Conservation (phyloP, 1,140 invertebrate genomes). For the Lordiphosa stackelbergi region DNA sequence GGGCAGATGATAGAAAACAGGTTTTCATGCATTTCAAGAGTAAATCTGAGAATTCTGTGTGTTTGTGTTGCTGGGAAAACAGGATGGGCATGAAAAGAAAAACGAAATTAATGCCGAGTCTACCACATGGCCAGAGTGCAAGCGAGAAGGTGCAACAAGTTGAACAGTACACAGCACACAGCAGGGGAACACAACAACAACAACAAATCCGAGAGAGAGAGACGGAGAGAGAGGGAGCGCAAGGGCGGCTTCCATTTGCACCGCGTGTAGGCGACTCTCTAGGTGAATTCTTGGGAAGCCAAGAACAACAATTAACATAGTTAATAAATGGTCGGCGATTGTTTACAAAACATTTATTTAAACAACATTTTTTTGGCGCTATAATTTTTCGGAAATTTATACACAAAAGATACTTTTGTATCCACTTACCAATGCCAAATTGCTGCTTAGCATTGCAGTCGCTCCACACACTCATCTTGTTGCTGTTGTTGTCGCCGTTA, state of each 20-base stretch:
- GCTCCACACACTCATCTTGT: conserved; percentile 66
- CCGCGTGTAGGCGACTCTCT: conserved; percentile 10
- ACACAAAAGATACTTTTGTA: conserved; percentile 8
- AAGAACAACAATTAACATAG: conserved; percentile 17
- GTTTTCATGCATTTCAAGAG: conserved; percentile 48
- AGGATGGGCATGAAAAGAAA: conserved; percentile 57
- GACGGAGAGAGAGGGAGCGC: conserved; percentile 13
- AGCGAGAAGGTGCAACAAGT: conserved; percentile 57
- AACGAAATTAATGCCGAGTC: conserved; percentile 40
- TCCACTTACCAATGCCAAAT: conserved; percentile 74
- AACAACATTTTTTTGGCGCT: conserved; percentile 30
- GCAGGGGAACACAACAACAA: conserved; percentile 40
- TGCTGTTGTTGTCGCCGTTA: conserved; percentile 30
- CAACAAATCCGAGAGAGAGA: conserved; percentile 18
- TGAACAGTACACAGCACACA: conserved; percentile 45
- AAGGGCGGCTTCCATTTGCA: conserved; percentile 1
- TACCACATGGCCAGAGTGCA: conserved; percentile 44
- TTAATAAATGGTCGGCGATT: conserved; percentile 27
- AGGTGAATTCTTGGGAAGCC: conserved; percentile 30
- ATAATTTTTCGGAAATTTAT: conserved; percentile 35
- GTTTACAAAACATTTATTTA: conserved; percentile 53
- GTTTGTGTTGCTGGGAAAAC: conserved; percentile 45
- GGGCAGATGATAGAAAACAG: conserved; percentile 58
- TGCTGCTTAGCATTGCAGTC: conserved; percentile 71
- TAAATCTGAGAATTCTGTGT: conserved; percentile 44